Evolutionary conservation across 2,888 invertebrate species (phyloP).

Genomic region (Heteromurus nitidus): DNA sequence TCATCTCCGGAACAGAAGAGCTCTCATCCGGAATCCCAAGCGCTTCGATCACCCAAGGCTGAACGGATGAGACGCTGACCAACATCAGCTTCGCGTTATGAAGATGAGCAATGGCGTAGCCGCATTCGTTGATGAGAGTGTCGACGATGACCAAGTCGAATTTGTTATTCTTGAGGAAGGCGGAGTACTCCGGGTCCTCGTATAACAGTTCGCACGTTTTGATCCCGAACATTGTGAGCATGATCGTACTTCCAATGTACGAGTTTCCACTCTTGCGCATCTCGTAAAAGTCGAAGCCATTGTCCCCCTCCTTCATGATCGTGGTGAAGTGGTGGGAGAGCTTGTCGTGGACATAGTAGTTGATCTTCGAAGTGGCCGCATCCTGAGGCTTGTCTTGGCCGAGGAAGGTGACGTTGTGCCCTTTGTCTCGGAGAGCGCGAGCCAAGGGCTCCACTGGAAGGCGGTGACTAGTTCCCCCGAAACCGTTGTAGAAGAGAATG

Average conservation of each 20-base stretch:
- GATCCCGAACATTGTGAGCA: slow-evolving; percentile 26
- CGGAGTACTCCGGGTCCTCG: slow-evolving; percentile 20
- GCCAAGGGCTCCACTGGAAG: slow-evolving; percentile 41
- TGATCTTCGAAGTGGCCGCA: slow-evolving; percentile 9
- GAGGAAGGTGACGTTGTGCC: slow-evolving; percentile 41
- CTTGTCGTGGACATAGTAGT: slow-evolving; percentile 1
- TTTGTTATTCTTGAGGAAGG: slow-evolving; percentile 45
- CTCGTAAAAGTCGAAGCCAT: slow-evolving; percentile 18
- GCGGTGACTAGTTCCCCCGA: slow-evolving; percentile 36
- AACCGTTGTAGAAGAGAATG: slow-evolving; percentile 43
- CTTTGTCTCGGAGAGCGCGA: slow-evolving; percentile 1
- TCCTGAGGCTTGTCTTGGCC: not conserved
- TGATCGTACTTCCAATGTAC: not conserved
- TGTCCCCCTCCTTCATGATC: not conserved
- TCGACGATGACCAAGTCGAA: slow-evolving; percentile 69
- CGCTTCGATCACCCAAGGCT: slow-evolving; percentile 60
- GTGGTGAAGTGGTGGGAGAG: not conserved
- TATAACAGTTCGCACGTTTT: slow-evolving; percentile 47
- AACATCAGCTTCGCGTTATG: slow-evolving; percentile 62
- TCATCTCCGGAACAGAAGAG: slow-evolving; percentile 67
- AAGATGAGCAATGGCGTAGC: slow-evolving; percentile 57
- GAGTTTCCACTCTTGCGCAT: not conserved
- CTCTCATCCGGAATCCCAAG: slow-evolving; percentile 63
- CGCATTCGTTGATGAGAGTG: slow-evolving; percentile 62
- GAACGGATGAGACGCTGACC: slow-evolving; percentile 58